Evolutionary conservation across 1,140 invertebrate species (phyloP).

Genomic region (Parasteatoda tepidariorum): DNA sequence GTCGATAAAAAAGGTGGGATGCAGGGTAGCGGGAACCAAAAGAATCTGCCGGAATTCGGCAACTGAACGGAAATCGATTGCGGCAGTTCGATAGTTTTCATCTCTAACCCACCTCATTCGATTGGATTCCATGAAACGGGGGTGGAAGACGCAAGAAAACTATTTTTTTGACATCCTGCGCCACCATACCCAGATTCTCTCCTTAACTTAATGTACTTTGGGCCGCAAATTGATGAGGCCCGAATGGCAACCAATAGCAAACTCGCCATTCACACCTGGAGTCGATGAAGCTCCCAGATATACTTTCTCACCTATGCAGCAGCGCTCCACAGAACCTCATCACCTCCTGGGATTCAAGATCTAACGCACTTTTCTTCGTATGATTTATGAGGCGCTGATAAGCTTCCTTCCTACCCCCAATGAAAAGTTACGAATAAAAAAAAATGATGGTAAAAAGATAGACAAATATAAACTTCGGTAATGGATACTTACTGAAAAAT

Average conservation of each 20-base stretch:
- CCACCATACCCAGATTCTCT: slow-evolving; percentile 15
- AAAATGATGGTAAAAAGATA: background rate
- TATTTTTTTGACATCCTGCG: slow-evolving; percentile 5
- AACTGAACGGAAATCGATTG: slow-evolving; percentile 54
- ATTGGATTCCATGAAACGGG: background rate
- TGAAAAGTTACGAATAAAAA: no score
- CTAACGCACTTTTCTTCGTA: slow-evolving; percentile 9
- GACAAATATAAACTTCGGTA: background rate
- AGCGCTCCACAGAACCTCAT: background rate
- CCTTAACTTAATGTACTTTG: slow-evolving; percentile 49
- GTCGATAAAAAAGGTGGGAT: slow-evolving; percentile 38
- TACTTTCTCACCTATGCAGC: slow-evolving; percentile 37
- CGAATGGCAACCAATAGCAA: slow-evolving; percentile 52
- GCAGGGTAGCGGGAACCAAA: no score
- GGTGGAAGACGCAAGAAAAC: background rate
- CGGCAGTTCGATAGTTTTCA: slow-evolving; percentile 58
- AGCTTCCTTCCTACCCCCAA: background rate
- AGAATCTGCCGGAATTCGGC: slow-evolving; percentile 35
- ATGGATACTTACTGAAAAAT: no score
- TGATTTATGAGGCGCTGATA: slow-evolving; percentile 38
- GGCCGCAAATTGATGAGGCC: slow-evolving; percentile 53
- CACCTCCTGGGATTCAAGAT: background rate
- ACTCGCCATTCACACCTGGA: slow-evolving; percentile 56
- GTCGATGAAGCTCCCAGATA: slow-evolving; percentile 35
- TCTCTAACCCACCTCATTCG: slow-evolving; percentile 38